Conservation (phyloP, 2,888 invertebrate species). For the Acrocyrtus sp. region DNA sequence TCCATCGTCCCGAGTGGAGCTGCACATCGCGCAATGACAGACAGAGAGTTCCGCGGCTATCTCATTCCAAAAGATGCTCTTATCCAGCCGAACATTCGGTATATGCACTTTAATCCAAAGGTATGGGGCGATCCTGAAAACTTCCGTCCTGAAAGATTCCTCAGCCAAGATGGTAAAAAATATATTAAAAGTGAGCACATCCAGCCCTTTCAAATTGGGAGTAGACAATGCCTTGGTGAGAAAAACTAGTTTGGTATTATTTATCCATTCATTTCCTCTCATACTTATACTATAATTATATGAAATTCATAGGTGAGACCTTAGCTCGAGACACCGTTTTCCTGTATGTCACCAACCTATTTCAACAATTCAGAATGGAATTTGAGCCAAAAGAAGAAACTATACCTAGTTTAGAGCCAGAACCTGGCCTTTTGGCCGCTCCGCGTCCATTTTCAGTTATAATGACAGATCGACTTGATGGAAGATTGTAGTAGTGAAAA, state of each 20-base stretch:
- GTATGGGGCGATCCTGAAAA: conserved; percentile 16
- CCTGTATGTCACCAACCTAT: not conserved
- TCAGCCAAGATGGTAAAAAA: not conserved
- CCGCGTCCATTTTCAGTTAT: too few species aligned
- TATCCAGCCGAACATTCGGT: conserved; percentile 31
- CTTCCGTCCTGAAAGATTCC: conserved; percentile 11
- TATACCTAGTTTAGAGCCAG: too few species aligned
- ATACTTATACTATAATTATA: too few species aligned
- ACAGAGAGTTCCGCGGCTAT: conserved; percentile 22
- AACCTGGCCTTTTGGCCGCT: too few species aligned
- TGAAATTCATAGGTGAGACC: conserved; percentile 14
- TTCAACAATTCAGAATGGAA: not conserved
- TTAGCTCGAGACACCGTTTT: conserved; percentile 12
- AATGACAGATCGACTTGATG: too few species aligned
- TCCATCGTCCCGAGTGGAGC: conserved; percentile 38
- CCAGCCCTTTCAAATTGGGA: conserved; percentile 7
- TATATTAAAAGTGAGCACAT: not conserved
- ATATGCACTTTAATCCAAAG: conserved; percentile 19
- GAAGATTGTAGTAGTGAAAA: too few species aligned
- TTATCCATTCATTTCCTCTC: too few species aligned
- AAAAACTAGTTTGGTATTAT: too few species aligned
- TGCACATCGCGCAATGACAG: conserved; percentile 28
- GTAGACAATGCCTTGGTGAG: conserved; percentile 22
- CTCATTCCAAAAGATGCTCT: conserved; percentile 39
- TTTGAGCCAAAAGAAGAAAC: too few species aligned